Evolutionary conservation across 2,797 vertebrate species (phyloP).

Genomic region (Syngnathus rostellatus): DNA sequence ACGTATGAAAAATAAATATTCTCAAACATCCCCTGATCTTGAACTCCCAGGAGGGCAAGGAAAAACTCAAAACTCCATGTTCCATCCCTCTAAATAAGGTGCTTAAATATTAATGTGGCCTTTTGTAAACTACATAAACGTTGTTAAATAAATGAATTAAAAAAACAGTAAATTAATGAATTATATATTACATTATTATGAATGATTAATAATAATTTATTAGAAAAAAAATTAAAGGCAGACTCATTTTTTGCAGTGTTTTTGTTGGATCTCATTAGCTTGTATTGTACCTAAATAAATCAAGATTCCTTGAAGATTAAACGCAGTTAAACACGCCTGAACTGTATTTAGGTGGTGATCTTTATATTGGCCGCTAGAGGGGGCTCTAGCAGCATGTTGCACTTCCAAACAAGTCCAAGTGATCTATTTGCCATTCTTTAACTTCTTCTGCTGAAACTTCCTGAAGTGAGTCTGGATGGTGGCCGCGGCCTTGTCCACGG

Average conservation of each 20-base stretch:
- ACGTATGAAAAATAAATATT: no score
- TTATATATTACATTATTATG: not conserved
- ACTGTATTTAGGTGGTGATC: not conserved
- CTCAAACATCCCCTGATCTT: no score
- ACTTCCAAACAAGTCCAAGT: not conserved
- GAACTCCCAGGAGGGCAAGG: no score
- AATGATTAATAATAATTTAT: not conserved
- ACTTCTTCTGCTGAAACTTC: conserved; percentile 80
- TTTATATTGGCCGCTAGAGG: not conserved
- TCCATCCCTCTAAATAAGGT: not conserved
- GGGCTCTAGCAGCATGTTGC: not conserved
- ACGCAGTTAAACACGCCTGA: not conserved
- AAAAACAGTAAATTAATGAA: not conserved
- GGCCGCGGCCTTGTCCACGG: conserved; percentile 64
- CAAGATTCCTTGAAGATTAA: not conserved
- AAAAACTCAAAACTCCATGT: not conserved
- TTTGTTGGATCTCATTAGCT: not conserved
- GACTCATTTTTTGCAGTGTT: not conserved
- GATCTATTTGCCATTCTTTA: conserved; percentile 58
- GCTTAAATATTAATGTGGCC: not conserved
- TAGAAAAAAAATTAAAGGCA: not conserved
- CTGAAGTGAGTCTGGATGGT: conserved; percentile 79
- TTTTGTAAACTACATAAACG: not conserved
- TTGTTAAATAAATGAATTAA: not conserved
- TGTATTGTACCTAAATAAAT: not conserved